These are phyloP conservation scores for Drosophila ohnishii DNA, from an alignment of 1,140 invertebrate species.

Conservation along the genomic window DNA sequence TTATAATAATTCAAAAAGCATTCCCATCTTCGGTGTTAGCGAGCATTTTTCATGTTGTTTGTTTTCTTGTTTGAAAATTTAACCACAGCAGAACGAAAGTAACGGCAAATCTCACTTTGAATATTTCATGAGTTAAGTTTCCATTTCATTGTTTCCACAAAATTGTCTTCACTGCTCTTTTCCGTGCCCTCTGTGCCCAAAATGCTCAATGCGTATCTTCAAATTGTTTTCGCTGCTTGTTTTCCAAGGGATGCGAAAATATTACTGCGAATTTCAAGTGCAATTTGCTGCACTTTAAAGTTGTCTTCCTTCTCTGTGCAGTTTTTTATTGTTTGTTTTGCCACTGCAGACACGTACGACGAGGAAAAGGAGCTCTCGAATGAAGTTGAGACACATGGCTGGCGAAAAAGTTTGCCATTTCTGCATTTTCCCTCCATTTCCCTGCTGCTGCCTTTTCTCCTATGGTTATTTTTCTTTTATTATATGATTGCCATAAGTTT, in stretches of 20 bases:
- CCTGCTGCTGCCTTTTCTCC: conserved; percentile 2
- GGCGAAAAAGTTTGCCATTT: conserved; percentile 28
- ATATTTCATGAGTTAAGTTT: conserved; percentile 53
- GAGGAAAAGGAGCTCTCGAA: conserved; percentile 36
- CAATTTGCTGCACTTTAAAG: conserved; percentile 58
- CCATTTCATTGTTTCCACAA: conserved; percentile 47
- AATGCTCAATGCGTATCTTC: conserved; percentile 24
- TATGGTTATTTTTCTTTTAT: conserved; percentile 50
- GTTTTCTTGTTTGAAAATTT: conserved; percentile 14
- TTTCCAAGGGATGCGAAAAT: conserved; percentile 32
- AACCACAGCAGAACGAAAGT: conserved; percentile 18
- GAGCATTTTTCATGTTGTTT: background rate
- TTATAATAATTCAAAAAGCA: background rate
- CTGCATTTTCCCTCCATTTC: conserved; percentile 12
- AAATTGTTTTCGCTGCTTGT: conserved; percentile 45
- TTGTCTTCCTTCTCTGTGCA: conserved; percentile 18
- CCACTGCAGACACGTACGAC: conserved; percentile 47
- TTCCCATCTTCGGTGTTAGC: background rate
- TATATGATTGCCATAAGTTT: conserved; percentile 61
- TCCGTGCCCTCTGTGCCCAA: background rate
- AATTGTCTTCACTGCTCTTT: conserved; percentile 2
- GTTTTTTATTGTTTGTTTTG: conserved; percentile 54
- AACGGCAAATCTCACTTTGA: conserved; percentile 41
- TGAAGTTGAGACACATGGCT: conserved; percentile 55
- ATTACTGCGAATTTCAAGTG: conserved; percentile 51